These are phyloP conservation scores for Notarius lentiginosus DNA, from an alignment of 2,113 vertebrate genomes.

Conservation along the genomic window DNA sequence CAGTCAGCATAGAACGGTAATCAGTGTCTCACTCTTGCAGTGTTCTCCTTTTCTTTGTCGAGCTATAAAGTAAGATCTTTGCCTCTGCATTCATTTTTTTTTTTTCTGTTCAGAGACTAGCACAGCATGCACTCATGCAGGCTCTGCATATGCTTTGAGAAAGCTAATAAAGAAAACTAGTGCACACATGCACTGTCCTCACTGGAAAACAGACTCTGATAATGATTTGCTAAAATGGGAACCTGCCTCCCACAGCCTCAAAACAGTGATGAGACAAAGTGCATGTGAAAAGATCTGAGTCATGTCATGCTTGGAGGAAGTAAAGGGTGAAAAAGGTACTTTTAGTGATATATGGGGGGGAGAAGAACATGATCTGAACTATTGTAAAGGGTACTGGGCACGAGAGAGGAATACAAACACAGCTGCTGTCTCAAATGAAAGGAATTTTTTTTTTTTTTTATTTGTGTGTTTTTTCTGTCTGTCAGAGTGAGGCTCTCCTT, in stretches of 20 bases:
- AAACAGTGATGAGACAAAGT: constrained; percentile 5
- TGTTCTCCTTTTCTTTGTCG: constrained; percentile 45
- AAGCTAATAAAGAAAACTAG: constrained; percentile 24
- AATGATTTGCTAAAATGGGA: constrained; percentile 69
- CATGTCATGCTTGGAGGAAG: neutral
- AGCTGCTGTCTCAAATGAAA: neutral
- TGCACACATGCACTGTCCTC: constrained; percentile 24
- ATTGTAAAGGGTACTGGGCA: neutral
- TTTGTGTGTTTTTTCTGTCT: neutral
- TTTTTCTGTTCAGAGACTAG: neutral
- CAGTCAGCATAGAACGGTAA: constrained; percentile 90
- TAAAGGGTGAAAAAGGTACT: neutral
- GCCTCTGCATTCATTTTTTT: neutral
- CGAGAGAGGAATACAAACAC: neutral
- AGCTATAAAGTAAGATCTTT: neutral
- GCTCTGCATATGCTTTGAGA: constrained; percentile 1
- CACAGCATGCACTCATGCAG: neutral
- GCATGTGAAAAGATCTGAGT: neutral
- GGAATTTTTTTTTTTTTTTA: neutral
- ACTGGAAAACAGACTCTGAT: constrained; percentile 62
- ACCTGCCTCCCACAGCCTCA: constrained; percentile 49
- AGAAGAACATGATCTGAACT: neutral
- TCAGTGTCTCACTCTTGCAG: neutral
- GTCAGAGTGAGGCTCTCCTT: neutral
- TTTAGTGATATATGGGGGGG: no score